Evolutionary conservation across 2,888 invertebrate genomes (phyloP), one percentile per base, ranked within the genome.

Genomic region (Tetranychus piercei): DNA sequence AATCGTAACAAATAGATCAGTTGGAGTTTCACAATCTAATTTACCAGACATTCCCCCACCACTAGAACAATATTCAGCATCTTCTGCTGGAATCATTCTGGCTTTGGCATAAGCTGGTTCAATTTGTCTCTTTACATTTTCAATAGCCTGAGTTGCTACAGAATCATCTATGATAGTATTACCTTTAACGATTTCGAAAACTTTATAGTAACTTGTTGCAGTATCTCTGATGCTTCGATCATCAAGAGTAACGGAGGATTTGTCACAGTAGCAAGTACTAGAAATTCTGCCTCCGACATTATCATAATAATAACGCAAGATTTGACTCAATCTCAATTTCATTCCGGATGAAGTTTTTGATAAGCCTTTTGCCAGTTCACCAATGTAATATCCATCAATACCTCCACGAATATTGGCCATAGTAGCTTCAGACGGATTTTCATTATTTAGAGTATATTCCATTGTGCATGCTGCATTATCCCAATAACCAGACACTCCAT

Each of bases 221-320:
- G 69, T 22, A 11, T 20, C 20, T 20, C 69, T 18, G 69, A 69
- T 20, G 1, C 20, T 11, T 11, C 22, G n/a, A 1, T 69, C 69
- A 69, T 69, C 69, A 22, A 69, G 18, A 6, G 11, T 23, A 11
- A 20, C 20, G 20, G 69, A 34, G 5, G 71, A 44, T 43, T 44
- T 8, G 15, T 22, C 18, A 44, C 70, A 64, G 44, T 71, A 71
- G 6, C 71, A 23, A 71, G 20, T 20, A 34, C 43, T 43, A 8
- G 20, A n/a, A n/a, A 45, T 20, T 34, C 44, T 18, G 44, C 43
- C 71, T 44, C 44, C 45, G 2, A 44, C 18, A 34, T n/a, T 34
- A 23, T 69, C 69, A 45, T 71, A 71, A 66, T 77, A 78, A 73
- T 76, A 77, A 15, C 78, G 74, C 15, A 78, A 72, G n/a, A 78